Evolutionary conservation across 2,797 vertebrate species (phyloP).

Genomic region (Alca torda): DNA sequence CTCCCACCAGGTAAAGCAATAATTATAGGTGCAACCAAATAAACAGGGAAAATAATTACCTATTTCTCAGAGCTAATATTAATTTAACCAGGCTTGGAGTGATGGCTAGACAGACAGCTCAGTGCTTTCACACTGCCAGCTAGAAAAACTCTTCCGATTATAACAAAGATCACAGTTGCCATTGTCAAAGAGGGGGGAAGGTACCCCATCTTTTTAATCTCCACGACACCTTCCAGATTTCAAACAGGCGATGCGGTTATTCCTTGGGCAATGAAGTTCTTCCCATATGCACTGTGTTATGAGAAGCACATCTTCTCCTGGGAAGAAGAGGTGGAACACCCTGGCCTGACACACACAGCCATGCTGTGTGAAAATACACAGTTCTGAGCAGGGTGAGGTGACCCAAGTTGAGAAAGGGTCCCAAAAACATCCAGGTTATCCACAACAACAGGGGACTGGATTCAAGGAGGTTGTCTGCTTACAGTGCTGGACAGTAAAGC

Average conservation of each 20-base stretch:
- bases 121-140: not conserved
- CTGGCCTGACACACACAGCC: not conserved
- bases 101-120: conserved; percentile 58
- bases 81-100: conserved; percentile 65
- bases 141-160: not conserved
- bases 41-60: conserved; percentile 72
- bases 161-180: not conserved
- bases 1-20: conserved; percentile 74
- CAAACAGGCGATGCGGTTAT: not conserved
- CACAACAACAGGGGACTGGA: not conserved
- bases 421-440: not conserved
- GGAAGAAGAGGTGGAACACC: not conserved
- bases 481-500: not conserved
- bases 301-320: not conserved
- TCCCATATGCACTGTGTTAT: not conserved
- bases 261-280: not conserved
- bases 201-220: not conserved
- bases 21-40: conserved; percentile 76
- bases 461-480: not conserved
- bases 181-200: not conserved
- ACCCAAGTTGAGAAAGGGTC: not conserved
- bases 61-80: conserved; percentile 71
- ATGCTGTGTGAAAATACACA: not conserved
- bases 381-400: not conserved
- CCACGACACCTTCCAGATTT: not conserved